phyloP scores from a whole-genome alignment of 2,888 invertebrate species.

The Lepidochitona cinerea region DNA sequence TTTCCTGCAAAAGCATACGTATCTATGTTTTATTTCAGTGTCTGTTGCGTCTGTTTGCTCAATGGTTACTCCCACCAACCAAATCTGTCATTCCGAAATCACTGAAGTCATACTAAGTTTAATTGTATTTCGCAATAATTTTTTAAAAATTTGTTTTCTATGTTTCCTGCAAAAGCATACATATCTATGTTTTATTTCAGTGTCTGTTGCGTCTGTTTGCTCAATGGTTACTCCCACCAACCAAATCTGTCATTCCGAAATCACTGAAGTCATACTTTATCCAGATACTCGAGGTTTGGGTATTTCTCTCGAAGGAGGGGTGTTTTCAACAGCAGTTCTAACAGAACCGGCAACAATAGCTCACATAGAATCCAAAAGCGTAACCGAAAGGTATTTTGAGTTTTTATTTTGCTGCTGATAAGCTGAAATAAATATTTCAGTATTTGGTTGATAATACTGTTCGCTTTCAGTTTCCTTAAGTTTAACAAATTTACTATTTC shows the following conservation, averaged over 20 bases:
- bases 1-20: neutral
- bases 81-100: slow-evolving; percentile 76
- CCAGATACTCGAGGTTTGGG: slow-evolving; percentile 74
- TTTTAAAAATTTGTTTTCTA: neutral
- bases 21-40: slow-evolving; percentile 35
- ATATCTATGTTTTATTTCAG: slow-evolving; percentile 30
- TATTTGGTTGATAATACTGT: too few relatives aligned
- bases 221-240: slow-evolving; percentile 56
- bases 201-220: slow-evolving; percentile 53
- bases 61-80: slow-evolving; percentile 54
- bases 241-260: slow-evolving; percentile 75
- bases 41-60: slow-evolving; percentile 57
- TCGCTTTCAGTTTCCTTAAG: too few relatives aligned
- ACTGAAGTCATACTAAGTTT: slow-evolving; percentile 74
- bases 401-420: neutral
- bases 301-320: slow-evolving; percentile 72
- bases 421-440: too few relatives aligned
- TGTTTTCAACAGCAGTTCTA: slow-evolving; percentile 56
- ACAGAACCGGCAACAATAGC: slow-evolving; percentile 72
- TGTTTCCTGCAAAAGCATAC: neutral
- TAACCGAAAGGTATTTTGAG: slow-evolving; percentile 75
- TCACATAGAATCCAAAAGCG: slow-evolving; percentile 74
- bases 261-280: slow-evolving; percentile 73
- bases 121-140: too few relatives aligned
- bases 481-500: too few relatives aligned